Evolutionary conservation across 2,797 vertebrate species (phyloP), one percentile per base, ranked within the genome.

Genomic region (Premnoplex brunnescens): DNA sequence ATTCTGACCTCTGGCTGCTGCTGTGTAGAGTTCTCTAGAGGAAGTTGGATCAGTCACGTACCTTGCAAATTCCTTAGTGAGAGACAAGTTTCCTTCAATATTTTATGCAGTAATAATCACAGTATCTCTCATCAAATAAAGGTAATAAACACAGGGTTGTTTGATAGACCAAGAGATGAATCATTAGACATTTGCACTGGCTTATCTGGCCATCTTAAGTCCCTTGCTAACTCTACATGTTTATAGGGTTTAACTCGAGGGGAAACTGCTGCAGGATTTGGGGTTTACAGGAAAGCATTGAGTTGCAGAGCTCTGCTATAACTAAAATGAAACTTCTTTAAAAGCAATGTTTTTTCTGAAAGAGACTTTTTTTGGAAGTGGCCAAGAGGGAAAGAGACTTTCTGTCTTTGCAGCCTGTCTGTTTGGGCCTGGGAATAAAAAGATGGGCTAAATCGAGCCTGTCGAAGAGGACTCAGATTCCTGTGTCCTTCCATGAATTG

Each of bases 171-270:
- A 63, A 17, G 32, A 75, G 28, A 28, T 37, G 4, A 62, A 43
- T 48, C 1, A 2, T 51, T n/a, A 48, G 43, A 34, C 0, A 1
- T 21, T 34, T 62, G 32, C 43, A 43, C 5, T 2, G 28, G 16
- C 24, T 86, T 6, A 51, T 58, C 30, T 28, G 59, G n/a, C 44
- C 6, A 18, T 54, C 26, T 63, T n/a, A 56, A 34, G 59, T 91
- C 1, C 1, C 36, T 72, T 54, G 32, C 36, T 75, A 48, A 43
- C 27, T 80, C 49, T 64, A 37, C 19, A 10, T 71, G 11, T 32
- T 52, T 44, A 72, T 36, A 54, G 0, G 16, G 30, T 58, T 21
- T 55, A 83, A 60, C 27, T 67, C 20, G n/a, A 68, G 6, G 37
- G 68, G 68, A 52, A 88, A 71, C 41, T 52, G 44, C 58, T 64